phyloP scores from a whole-genome alignment of 2,797 vertebrate genomes.

The Tenualosa ilisha region DNA sequence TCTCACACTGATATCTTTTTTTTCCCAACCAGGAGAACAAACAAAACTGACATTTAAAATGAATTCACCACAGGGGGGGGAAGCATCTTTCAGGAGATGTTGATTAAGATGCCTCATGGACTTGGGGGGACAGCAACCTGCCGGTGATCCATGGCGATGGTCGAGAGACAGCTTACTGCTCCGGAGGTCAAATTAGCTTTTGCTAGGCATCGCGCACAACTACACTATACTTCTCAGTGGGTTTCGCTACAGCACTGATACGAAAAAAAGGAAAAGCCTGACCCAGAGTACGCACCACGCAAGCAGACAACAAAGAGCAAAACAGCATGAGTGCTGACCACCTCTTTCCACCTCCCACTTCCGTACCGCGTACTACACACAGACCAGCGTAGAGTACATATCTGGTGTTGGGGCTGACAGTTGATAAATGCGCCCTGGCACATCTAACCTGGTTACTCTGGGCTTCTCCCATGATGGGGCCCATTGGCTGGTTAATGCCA shows the following conservation, averaged over 20 bases:
- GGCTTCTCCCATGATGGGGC: conserved; percentile 63
- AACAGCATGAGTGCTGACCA: neutral
- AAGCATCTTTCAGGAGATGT: conserved; percentile 18
- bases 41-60: conserved; percentile 63
- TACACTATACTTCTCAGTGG: neutral
- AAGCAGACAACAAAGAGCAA: neutral
- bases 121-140: neutral
- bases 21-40: conserved; percentile 57
- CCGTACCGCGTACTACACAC: neutral
- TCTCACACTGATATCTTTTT: conserved; percentile 59
- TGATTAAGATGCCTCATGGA: conserved; percentile 3
- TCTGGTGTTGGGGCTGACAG: conserved; percentile 62
- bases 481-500: conserved; percentile 72
- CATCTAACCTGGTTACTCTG: conserved; percentile 71
- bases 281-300: neutral
- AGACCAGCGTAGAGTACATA: conserved; percentile 23
- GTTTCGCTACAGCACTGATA: neutral
- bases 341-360: neutral
- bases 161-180: neutral
- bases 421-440: conserved; percentile 69
- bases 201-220: neutral
- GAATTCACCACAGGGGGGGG: conserved; percentile 48
- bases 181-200: neutral
- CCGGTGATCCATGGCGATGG: neutral
- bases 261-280: neutral